Evolutionary conservation across 1,140 invertebrate genomes (phyloP), one percentile per base, ranked within the genome.

Genomic region (Drosophila cardini): DNA sequence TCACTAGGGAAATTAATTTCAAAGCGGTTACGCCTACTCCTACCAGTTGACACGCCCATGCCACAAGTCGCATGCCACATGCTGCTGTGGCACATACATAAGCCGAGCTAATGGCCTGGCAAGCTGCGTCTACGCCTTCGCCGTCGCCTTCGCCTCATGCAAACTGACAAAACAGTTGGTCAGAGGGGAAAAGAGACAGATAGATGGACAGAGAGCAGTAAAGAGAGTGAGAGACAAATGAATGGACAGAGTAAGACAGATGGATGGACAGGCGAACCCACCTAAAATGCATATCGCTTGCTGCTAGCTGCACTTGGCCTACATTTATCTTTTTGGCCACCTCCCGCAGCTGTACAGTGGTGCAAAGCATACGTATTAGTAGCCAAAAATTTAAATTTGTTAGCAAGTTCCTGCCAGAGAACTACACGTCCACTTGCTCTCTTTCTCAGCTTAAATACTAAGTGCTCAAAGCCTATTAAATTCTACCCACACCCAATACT

Each of bases 1-100:
- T 64, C 72, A 43, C 72, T 64, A 36, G 72, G 72, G 68, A 75
- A 75, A 75, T 75, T 75, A 71, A 75, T 75, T 72, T 75, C 48
- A 64, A 71, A 71, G 58, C 71, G 68, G 58, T 52, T 57, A 52
- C 72, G 42, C 72, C 65, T 18, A 5, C 50, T 30, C 10, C 10
- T 11, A 42, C 2, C 34, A 13, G 45, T 10, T 52, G 34, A 4
- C 30, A 48, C 32, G 16, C 55, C 18, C 61, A 9, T 4, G 3
- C 8, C 4, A 10, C 30, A 36, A 16, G 26, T 8, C 40, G n/a
- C 18, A 4, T 4, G 16, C 13, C 40, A n/a, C 18, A 4, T 4
- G 16, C 9, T 46, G 45, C 21, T 18, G 45, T 21, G 7, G 16
- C 16, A 26, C 21, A 26, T 26, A 36, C 58, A 40, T 40, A 26